Evolutionary conservation across 2,113 vertebrate species (phyloP).

Genomic region (Hippocampus barbouri): DNA sequence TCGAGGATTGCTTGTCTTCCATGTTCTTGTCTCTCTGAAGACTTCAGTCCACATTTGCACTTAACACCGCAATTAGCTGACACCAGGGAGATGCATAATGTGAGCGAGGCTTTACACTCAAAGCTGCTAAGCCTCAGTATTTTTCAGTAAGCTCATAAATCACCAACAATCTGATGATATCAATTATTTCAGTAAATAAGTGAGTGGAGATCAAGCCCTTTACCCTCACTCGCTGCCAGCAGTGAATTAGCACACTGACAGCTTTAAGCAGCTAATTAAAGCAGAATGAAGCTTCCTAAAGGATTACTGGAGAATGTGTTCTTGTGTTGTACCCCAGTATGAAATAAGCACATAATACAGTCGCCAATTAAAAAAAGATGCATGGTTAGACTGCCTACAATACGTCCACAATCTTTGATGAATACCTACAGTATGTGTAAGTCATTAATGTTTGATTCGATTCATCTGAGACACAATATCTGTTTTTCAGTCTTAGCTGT

Average conservation of each 20-base stretch:
- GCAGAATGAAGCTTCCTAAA: conserved; percentile 56
- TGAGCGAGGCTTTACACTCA: conserved; percentile 49
- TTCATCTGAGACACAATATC: not conserved
- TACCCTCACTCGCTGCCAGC: conserved; percentile 43
- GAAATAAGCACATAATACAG: not conserved
- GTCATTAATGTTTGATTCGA: conserved; percentile 6
- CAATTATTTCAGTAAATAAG: conserved; percentile 67
- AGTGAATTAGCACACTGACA: conserved; percentile 50
- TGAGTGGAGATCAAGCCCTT: conserved; percentile 50
- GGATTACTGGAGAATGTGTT: conserved; percentile 36
- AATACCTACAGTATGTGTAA: not conserved
- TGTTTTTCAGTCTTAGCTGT: conserved; percentile 2
- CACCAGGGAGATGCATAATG: conserved; percentile 40
- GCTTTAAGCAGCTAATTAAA: conserved; percentile 59
- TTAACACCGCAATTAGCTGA: conserved; percentile 45
- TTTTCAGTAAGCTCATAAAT: conserved; percentile 57
- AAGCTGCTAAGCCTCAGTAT: conserved; percentile 43
- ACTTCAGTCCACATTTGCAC: conserved; percentile 24
- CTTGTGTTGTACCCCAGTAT: not conserved
- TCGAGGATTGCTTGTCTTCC: conserved; percentile 9
- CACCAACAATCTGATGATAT: conserved; percentile 61
- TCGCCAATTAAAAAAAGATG: not conserved
- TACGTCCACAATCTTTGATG: not conserved
- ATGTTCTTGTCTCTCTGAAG: not conserved
- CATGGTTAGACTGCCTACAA: not conserved